Evolutionary conservation across 2,888 invertebrate species (phyloP).

Genomic region (Lapara coniferarum): DNA sequence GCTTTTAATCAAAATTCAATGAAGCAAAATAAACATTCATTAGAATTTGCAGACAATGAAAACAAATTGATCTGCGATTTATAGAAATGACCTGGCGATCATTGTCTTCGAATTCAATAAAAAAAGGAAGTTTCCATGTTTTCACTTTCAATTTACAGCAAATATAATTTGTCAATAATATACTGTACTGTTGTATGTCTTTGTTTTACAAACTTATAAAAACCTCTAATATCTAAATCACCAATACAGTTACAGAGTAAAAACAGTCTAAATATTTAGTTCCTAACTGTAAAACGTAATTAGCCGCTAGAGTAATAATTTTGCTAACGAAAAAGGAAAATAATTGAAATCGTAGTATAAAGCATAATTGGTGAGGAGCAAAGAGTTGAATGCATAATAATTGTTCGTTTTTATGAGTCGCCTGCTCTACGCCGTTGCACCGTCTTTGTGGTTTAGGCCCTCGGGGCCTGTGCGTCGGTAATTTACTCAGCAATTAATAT

Average conservation of each 20-base stretch:
- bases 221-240: background rate
- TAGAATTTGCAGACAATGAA: too few relatives aligned
- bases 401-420: constrained; percentile 70
- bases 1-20: too few relatives aligned
- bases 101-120: too few relatives aligned
- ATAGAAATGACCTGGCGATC: too few relatives aligned
- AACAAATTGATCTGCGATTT: too few relatives aligned
- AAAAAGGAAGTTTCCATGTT: too few relatives aligned
- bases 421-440: constrained; percentile 53
- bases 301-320: constrained; percentile 29
- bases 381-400: constrained; percentile 65
- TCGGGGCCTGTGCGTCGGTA: constrained; percentile 59
- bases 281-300: constrained; percentile 35
- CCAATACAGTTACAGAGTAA: background rate
- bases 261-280: background rate
- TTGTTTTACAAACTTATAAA: too few relatives aligned
- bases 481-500: constrained; percentile 81
- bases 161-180: too few relatives aligned
- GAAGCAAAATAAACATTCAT: too few relatives aligned
- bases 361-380: constrained; percentile 62
- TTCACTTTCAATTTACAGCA: too few relatives aligned
- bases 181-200: too few relatives aligned
- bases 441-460: constrained; percentile 72
- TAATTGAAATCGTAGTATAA: constrained; percentile 53
- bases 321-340: constrained; percentile 52